Evolutionary conservation across 2,113 vertebrate species (phyloP), one percentile per base, ranked within the genome.

Genomic region (Lophius piscatorius): DNA sequence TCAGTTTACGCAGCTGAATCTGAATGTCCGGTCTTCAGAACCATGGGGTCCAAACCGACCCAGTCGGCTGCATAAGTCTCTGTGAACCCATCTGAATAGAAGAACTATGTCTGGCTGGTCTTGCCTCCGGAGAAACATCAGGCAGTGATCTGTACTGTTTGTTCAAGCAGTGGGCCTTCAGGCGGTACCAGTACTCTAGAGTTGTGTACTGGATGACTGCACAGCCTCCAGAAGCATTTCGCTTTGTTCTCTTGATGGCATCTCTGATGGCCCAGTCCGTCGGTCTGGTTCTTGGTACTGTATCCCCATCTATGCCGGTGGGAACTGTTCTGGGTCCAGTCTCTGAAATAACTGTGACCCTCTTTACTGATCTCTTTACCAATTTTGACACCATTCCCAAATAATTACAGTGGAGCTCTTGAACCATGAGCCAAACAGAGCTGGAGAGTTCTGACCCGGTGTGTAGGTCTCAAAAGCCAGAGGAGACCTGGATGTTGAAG

Each of bases 151-250:
- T n/a, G n/a, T n/a, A n/a, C n/a, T n/a, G n/a, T n/a, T n/a, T n/a
- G n/a, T n/a, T n/a, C n/a, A n/a, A n/a, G n/a, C n/a, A n/a, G n/a
- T n/a, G n/a, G n/a, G n/a, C n/a, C n/a, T n/a, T n/a, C n/a, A n/a
- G n/a, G n/a, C n/a, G n/a, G n/a, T n/a, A n/a, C n/a, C n/a, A n/a
- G 2, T 99, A 98, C 87, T 99, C 96, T 87, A 97, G 95, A 78
- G 96, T 99, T 8, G 95, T 98, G 35, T 99, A 99, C 91, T 98
- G 97, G 97, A 98, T 99, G 96, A 99, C 97, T 0, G 91, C 92
- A n/a, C 97, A 99, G 79, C 97, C 97, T 0, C 92, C 97, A 0
- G 97, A 98, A 73, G 95, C 91, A 1, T 77, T 81, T 0, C 93
- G 96, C 36, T 99, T 94, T 84, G 84, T 99, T 44, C 95, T 99